phyloP scores from a whole-genome alignment of 2,888 invertebrate species.

The Lutraria lutraria region DNA sequence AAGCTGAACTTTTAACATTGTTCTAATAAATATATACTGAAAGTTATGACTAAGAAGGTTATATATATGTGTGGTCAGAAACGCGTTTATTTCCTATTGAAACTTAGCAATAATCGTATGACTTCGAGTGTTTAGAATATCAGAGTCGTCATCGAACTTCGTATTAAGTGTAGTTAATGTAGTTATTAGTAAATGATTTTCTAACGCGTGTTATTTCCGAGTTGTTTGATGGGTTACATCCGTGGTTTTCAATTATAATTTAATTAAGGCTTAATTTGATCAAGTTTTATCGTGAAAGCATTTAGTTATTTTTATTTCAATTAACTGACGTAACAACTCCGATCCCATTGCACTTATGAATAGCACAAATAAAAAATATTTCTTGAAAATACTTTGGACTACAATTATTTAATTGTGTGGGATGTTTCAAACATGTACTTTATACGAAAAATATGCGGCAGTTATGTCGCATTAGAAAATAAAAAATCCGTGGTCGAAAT shows the following conservation, averaged over 20 bases:
- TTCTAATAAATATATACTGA: background rate
- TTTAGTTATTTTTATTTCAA: too few relatives aligned
- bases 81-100: background rate
- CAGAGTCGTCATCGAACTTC: background rate
- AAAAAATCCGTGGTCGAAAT: too few relatives aligned
- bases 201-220: background rate
- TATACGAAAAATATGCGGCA: too few relatives aligned
- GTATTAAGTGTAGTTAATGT: background rate
- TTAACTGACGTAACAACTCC: too few relatives aligned
- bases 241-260: background rate
- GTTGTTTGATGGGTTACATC: background rate
- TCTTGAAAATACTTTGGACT: too few relatives aligned
- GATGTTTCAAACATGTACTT: too few relatives aligned
- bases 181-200: background rate
- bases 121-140: background rate
- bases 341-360: too few relatives aligned
- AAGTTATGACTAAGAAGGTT: background rate
- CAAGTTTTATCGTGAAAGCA: too few relatives aligned
- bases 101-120: background rate
- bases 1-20: background rate
- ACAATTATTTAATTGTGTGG: too few relatives aligned
- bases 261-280: background rate
- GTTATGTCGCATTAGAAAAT: too few relatives aligned
- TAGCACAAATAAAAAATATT: too few relatives aligned
- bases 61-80: background rate